A percentile compares a stretch with the other conserved stretches of the same genome.
phyloP scores from a whole-genome alignment of 2,797 vertebrate species.

The Anisognathus igniventris region DNA sequence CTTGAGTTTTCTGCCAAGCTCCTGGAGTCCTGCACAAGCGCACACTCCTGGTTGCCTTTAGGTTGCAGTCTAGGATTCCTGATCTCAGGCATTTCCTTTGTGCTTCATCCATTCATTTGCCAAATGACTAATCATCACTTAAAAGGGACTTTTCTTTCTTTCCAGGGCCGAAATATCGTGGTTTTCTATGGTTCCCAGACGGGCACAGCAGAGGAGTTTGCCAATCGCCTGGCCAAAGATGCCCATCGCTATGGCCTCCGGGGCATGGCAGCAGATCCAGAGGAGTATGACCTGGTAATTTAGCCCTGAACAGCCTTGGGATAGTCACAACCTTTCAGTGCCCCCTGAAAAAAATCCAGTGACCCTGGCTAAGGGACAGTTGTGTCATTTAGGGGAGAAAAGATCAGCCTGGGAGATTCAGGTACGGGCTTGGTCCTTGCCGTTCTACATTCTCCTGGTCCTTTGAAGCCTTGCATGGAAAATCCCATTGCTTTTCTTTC shows the following conservation, averaged over 20 bases:
- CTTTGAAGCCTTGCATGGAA: neutral
- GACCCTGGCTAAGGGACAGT: neutral
- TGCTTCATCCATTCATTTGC: neutral
- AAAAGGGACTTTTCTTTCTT: neutral
- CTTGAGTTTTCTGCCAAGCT: neutral
- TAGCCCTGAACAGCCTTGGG: neutral
- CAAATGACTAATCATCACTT: neutral
- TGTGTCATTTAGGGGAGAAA: neutral
- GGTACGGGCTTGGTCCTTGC: neutral
- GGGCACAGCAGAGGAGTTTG: constrained; percentile 94
- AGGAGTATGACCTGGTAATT: constrained; percentile 94
- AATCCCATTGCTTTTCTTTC: neutral
- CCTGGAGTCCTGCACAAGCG: accelerated
- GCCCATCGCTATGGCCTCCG: constrained; percentile 95
- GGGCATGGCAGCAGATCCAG: constrained; percentile 93
- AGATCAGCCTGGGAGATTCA: neutral
- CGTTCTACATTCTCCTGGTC: neutral
- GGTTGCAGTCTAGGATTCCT: neutral
- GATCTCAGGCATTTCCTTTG: neutral
- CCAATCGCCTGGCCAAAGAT: constrained; percentile 93
- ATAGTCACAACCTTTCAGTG: neutral
- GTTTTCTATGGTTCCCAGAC: constrained; percentile 99
- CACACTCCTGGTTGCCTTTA: neutral
- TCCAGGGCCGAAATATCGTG: constrained; percentile 87
- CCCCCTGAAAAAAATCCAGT: neutral